Conservation (phyloP, 2,888 invertebrate genomes). For the Lithophane ornitopus region DNA sequence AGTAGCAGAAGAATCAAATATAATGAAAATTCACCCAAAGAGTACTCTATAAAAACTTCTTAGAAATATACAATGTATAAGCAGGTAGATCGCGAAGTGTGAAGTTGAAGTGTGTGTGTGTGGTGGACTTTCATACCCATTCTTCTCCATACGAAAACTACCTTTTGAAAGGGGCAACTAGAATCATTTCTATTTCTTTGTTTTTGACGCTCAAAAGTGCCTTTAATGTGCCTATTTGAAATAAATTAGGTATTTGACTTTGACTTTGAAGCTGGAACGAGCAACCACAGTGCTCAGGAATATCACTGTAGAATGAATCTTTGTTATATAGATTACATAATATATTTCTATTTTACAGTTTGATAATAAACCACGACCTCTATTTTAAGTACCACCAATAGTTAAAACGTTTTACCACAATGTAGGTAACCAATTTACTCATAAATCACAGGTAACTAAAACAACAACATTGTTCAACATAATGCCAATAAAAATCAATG, state of each 20-base stretch:
- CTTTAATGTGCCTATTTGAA: too few species aligned
- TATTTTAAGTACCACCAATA: conserved; percentile 2
- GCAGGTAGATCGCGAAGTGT: not conserved
- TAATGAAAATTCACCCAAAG: not conserved
- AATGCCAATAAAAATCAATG: conserved; percentile 57
- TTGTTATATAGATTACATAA: not conserved
- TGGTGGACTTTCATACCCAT: too few species aligned
- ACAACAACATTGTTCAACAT: conserved; percentile 44
- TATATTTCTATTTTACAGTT: not conserved
- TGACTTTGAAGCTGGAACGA: too few species aligned
- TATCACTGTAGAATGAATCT: too few species aligned
- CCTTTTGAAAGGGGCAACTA: too few species aligned
- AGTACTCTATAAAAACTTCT: not conserved
- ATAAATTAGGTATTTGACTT: too few species aligned
- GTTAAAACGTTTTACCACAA: not conserved
- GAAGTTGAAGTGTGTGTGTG: too few species aligned
- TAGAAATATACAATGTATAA: not conserved
- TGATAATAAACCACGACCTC: not conserved
- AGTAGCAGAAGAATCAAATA: not conserved
- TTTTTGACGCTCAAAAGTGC: too few species aligned
- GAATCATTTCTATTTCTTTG: too few species aligned
- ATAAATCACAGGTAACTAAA: conserved; percentile 20
- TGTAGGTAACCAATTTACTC: conserved; percentile 6
- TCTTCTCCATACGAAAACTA: too few species aligned
- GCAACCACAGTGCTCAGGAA: too few species aligned